Evolutionary conservation across 2,888 invertebrate species (phyloP).

Genomic region (Scaptomyza polygonia): DNA sequence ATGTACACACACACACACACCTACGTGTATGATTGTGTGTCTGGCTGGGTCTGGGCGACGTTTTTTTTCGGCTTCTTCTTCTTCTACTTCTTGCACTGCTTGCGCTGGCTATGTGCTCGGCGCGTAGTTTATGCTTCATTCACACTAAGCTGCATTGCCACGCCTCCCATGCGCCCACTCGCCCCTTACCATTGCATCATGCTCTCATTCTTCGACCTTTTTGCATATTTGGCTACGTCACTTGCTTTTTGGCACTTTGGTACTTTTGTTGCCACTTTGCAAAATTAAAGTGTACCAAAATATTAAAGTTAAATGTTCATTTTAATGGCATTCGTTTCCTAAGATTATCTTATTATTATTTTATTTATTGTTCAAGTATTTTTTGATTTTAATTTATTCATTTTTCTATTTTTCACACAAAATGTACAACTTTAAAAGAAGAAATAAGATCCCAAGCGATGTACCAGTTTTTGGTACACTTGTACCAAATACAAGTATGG

Average conservation of each 20-base stretch:
- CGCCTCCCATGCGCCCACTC: slow-evolving; percentile 30
- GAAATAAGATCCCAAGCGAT: not conserved
- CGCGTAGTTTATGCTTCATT: slow-evolving; percentile 53
- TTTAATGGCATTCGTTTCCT: not conserved
- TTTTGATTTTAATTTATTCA: too few relatives aligned
- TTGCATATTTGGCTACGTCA: slow-evolving; percentile 17
- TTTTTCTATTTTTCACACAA: not conserved
- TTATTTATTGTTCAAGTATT: too few relatives aligned
- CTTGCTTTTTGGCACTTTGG: slow-evolving; percentile 1
- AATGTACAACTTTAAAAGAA: not conserved
- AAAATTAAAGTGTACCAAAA: not conserved
- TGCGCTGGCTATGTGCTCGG: slow-evolving; percentile 17
- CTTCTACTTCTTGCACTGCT: slow-evolving; percentile 9
- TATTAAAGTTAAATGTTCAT: not conserved
- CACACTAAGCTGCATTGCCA: slow-evolving; percentile 52
- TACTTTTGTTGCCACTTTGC: slow-evolving; percentile 14
- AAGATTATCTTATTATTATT: not conserved
- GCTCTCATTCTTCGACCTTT: not conserved
- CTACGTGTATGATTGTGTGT: slow-evolving; percentile 10
- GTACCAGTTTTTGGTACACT: slow-evolving; percentile 9
- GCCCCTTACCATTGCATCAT: not conserved
- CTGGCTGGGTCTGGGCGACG: slow-evolving; percentile 18
- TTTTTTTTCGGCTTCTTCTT: slow-evolving; percentile 24
- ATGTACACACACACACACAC: slow-evolving; percentile 31
- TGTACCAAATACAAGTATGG: slow-evolving; percentile 5